Conservation (phyloP, 2,888 invertebrate genomes). For the Ophioninae sp. region DNA sequence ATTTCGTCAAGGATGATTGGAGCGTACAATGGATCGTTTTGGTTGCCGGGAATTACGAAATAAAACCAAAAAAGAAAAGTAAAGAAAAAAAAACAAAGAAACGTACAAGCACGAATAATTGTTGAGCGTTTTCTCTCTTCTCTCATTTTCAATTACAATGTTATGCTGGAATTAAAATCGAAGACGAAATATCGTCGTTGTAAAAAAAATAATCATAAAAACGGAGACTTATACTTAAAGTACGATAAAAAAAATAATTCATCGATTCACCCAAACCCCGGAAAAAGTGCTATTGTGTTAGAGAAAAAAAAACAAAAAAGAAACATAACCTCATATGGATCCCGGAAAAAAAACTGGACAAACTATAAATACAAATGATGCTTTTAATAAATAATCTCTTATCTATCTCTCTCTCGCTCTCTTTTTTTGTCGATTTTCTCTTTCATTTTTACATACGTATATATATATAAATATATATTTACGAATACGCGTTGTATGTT, state of each 20-base stretch:
- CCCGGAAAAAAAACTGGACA: constrained; percentile 31
- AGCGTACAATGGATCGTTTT: background rate
- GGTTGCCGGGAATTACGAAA: constrained; percentile 1
- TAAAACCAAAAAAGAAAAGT: constrained; percentile 4
- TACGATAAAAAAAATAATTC: constrained; percentile 42
- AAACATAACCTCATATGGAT: constrained; percentile 32
- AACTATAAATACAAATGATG: constrained; percentile 41
- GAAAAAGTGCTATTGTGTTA: constrained; percentile 33
- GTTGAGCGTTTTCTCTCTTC: constrained; percentile 5
- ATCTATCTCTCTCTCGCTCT: constrained; percentile 17
- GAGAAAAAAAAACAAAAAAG: background rate
- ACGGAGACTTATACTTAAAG: background rate
- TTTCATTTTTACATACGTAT: background rate
- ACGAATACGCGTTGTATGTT: constrained; percentile 54
- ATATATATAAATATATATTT: background rate
- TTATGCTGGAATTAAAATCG: constrained; percentile 17
- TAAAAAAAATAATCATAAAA: background rate
- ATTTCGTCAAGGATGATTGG: constrained; percentile 39
- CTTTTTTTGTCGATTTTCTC: constrained; percentile 32
- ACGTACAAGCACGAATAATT: background rate
- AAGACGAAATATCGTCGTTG: constrained; percentile 25
- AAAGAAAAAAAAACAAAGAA: background rate
- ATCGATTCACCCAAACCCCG: constrained; percentile 49
- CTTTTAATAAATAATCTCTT: constrained; percentile 47
- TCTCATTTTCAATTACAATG: constrained; percentile 11